These are phyloP conservation scores for Siniperca undulata DNA, from an alignment of 2,797 vertebrate species.

Conservation along the genomic window DNA sequence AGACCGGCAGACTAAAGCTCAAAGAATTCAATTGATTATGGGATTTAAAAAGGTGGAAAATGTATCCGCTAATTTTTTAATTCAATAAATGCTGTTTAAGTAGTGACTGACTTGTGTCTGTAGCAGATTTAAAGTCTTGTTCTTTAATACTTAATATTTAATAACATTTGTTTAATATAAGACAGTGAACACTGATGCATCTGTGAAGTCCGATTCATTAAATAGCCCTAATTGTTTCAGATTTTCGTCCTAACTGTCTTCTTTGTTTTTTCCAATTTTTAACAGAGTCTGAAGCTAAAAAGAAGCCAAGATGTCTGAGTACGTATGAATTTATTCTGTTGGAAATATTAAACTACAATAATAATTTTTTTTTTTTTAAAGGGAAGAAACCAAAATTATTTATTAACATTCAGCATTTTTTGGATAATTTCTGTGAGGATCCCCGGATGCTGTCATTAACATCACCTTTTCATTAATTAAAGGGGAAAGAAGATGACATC, in stretches of 20 bases:
- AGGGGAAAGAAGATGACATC: conserved; percentile 87
- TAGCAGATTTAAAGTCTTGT: too few relatives aligned
- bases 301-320: conserved; percentile 71
- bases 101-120: too few relatives aligned
- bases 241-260: neutral
- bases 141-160: too few relatives aligned
- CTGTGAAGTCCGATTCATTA: too few relatives aligned
- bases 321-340: conserved; percentile 31
- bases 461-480: neutral
- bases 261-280: neutral
- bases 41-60: too few relatives aligned
- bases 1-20: neutral
- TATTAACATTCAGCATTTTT: neutral
- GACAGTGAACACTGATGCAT: too few relatives aligned
- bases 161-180: too few relatives aligned
- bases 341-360: too few relatives aligned
- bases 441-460: neutral
- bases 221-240: neutral
- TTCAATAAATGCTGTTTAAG: too few relatives aligned
- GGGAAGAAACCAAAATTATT: neutral
- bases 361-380: neutral
- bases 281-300: conserved; percentile 47
- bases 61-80: too few relatives aligned
- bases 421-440: neutral
- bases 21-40: neutral